Conservation (phyloP, 2,797 vertebrate genomes). For the Aulostomus chinensis region DNA sequence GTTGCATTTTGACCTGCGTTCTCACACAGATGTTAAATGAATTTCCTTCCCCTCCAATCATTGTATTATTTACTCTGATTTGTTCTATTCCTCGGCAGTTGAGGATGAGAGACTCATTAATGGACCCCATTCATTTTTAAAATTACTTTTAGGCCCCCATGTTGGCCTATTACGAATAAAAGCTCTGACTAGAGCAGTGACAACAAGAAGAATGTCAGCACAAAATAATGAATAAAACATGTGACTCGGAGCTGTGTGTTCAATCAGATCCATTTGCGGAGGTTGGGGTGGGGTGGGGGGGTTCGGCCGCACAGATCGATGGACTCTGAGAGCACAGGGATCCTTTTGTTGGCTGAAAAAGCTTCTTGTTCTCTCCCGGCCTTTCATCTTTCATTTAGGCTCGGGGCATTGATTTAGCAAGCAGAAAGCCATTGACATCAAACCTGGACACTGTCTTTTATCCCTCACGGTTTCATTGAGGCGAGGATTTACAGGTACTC, state of each 20-base stretch:
- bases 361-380: constrained; percentile 23
- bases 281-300: neutral
- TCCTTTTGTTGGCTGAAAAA: constrained; percentile 52
- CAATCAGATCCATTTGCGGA: constrained; percentile 41
- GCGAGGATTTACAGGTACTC: constrained; percentile 39
- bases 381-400: constrained; percentile 60
- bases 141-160: no score
- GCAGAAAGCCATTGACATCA: constrained; percentile 57
- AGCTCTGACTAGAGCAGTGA: no score
- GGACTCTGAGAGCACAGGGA: constrained; percentile 43
- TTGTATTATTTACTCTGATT: no score
- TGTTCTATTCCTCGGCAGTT: no score
- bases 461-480: constrained; percentile 25
- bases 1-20: no score
- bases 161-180: no score
- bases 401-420: constrained; percentile 57
- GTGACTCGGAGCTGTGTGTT: constrained; percentile 30
- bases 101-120: no score
- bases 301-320: constrained; percentile 49
- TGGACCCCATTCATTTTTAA: no score
- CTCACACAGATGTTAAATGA: no score
- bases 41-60: no score
- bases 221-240: constrained; percentile 47
- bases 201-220: neutral
- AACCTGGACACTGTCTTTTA: constrained; percentile 54